Conservation (phyloP, 2,888 invertebrate species). For the Caradrina kadenii region DNA sequence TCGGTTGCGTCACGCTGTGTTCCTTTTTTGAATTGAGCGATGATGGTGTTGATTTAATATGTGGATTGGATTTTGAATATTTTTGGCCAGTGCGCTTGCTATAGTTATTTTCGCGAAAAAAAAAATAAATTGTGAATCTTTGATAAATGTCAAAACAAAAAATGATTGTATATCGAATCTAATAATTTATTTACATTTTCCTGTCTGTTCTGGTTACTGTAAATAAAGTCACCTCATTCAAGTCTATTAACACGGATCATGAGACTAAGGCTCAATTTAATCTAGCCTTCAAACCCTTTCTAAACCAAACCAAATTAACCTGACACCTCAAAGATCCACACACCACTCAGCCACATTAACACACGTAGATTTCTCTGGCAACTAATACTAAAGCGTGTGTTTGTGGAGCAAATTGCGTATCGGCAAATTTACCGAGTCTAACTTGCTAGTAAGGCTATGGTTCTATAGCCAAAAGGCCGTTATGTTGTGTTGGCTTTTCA, state of each 20-base stretch:
- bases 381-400: slow-evolving; percentile 65
- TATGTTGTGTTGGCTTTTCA: slow-evolving; percentile 86
- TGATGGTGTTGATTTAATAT: slow-evolving; percentile 47
- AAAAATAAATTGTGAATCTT: not conserved
- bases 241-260: not conserved
- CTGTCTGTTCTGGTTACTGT: no score
- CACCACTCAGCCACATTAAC: slow-evolving; percentile 41
- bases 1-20: slow-evolving; percentile 59
- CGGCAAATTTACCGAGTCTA: slow-evolving; percentile 80
- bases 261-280: slow-evolving; percentile 5
- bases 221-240: slow-evolving; percentile 17
- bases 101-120: not conserved
- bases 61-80: slow-evolving; percentile 29
- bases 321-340: slow-evolving; percentile 18
- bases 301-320: not conserved
- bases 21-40: slow-evolving; percentile 43
- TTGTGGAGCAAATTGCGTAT: slow-evolving; percentile 81
- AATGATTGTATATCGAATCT: not conserved
- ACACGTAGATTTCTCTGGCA: slow-evolving; percentile 63
- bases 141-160: no score
- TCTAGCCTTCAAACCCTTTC: not conserved
- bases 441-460: slow-evolving; percentile 49
- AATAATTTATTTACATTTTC: not conserved
- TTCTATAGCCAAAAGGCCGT: slow-evolving; percentile 66
- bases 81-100: slow-evolving; percentile 39